Conservation (phyloP, 23 tunicate species). For the Pegea sp. region DNA sequence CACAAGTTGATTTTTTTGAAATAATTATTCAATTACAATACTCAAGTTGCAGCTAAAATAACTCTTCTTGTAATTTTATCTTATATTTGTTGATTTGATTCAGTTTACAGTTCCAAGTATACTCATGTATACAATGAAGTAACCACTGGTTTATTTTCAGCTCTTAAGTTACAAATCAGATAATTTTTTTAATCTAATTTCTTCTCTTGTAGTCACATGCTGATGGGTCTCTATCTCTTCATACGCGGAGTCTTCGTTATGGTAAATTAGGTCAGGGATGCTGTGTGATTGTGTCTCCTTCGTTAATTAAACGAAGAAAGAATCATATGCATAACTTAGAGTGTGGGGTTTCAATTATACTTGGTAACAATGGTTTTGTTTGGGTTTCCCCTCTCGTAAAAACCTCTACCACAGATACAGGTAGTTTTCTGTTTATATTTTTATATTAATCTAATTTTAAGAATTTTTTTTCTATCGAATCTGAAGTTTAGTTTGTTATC, state of each 20-base stretch:
- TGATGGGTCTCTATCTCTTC: constrained; percentile 90
- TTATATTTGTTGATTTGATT: too few species aligned
- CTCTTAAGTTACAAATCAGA: too few species aligned
- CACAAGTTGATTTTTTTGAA: neutral
- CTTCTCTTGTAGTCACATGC: constrained; percentile 52
- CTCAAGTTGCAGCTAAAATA: too few species aligned
- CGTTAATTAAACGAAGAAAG: constrained; percentile 78
- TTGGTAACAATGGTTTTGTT: constrained; percentile 87
- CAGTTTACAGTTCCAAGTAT: too few species aligned
- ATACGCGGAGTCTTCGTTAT: constrained; percentile 88
- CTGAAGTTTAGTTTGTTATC: too few species aligned
- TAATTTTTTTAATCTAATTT: too few species aligned
- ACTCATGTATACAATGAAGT: too few species aligned
- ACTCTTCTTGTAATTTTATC: too few species aligned
- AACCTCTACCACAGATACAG: constrained; percentile 6
- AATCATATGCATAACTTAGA: constrained; percentile 86
- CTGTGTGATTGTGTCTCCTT: constrained; percentile 75
- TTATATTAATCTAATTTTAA: neutral
- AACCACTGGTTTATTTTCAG: too few species aligned
- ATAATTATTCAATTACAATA: too few species aligned
- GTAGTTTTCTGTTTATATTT: neutral
- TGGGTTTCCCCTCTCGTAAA: constrained; percentile 35
- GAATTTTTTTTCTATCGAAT: too few species aligned
- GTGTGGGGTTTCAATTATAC: constrained; percentile 69
- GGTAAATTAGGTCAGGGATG: constrained; percentile 96